Evolutionary conservation across 1,140 invertebrate genomes (phyloP).

Genomic region (Ephestia elutella): DNA sequence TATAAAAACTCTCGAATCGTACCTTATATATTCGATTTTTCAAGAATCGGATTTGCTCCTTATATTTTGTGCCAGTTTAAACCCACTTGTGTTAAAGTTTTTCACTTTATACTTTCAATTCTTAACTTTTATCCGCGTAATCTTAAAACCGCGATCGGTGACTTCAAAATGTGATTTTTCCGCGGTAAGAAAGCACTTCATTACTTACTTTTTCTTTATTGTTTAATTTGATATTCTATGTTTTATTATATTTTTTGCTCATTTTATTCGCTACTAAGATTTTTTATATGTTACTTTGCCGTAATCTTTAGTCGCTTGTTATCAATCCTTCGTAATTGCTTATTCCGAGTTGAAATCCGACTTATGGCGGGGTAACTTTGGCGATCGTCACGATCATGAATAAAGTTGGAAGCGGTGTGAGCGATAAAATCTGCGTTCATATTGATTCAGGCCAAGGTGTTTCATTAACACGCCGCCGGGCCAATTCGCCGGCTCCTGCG

Average conservation of each 20-base stretch:
- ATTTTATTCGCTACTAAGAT: background rate
- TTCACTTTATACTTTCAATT: background rate
- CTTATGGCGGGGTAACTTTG: conserved; percentile 3
- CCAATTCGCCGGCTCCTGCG: background rate
- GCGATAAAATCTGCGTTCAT: conserved; percentile 31
- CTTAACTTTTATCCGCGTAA: background rate
- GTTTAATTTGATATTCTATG: background rate
- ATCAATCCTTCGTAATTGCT: background rate
- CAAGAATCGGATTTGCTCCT: no score
- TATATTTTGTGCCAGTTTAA: no score
- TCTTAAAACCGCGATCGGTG: background rate
- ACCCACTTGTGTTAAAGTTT: background rate
- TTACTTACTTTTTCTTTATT: background rate
- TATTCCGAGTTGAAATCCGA: background rate
- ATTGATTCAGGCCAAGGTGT: conserved; percentile 33
- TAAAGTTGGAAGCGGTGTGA: conserved; percentile 18
- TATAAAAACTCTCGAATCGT: no score
- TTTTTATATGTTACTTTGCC: background rate
- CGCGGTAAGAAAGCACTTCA: background rate
- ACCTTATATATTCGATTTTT: no score
- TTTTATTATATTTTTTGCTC: background rate
- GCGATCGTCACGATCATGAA: conserved; percentile 24
- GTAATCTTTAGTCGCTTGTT: background rate
- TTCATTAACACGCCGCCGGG: conserved; percentile 25
- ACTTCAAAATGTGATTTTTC: background rate